A percentile compares a stretch with the other conserved stretches of the same genome.
phyloP scores from a whole-genome alignment of 2,888 invertebrate species.

The Lathronympha strigana region DNA sequence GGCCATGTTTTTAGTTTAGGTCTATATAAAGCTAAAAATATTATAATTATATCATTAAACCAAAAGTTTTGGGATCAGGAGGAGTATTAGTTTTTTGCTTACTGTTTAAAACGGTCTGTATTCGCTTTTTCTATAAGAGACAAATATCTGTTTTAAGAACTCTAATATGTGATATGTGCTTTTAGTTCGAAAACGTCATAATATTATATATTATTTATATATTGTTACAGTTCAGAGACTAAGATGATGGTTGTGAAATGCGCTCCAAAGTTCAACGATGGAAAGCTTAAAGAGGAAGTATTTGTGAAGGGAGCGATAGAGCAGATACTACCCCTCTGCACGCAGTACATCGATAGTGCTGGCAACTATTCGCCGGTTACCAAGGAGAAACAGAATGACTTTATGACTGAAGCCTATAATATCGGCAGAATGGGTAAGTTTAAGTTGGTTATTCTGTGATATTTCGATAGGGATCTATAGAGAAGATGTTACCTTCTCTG shows the following conservation, averaged over 20 bases:
- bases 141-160: too few relatives aligned
- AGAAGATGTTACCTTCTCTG: constrained; percentile 95
- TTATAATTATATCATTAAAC: too few relatives aligned
- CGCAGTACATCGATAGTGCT: constrained; percentile 89
- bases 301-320: constrained; percentile 99
- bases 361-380: constrained; percentile 89
- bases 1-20: too few relatives aligned
- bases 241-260: constrained; percentile 99
- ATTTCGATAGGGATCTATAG: constrained; percentile 93
- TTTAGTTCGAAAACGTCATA: too few relatives aligned
- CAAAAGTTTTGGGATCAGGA: too few relatives aligned
- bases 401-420: constrained; percentile 91
- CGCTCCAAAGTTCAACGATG: constrained; percentile 90
- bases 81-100: too few relatives aligned
- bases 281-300: constrained; percentile 88
- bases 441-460: not conserved
- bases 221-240: constrained; percentile 91
- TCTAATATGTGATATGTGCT: too few relatives aligned
- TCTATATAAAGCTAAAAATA: too few relatives aligned
- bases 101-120: too few relatives aligned
- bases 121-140: too few relatives aligned
- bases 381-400: constrained; percentile 92
- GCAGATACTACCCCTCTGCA: constrained; percentile 93
- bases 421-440: constrained; percentile 91
- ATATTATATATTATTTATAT: not conserved